These are phyloP conservation scores for Oryzias javanicus DNA, from an alignment of 2,113 vertebrate genomes.

Conservation along the genomic window DNA sequence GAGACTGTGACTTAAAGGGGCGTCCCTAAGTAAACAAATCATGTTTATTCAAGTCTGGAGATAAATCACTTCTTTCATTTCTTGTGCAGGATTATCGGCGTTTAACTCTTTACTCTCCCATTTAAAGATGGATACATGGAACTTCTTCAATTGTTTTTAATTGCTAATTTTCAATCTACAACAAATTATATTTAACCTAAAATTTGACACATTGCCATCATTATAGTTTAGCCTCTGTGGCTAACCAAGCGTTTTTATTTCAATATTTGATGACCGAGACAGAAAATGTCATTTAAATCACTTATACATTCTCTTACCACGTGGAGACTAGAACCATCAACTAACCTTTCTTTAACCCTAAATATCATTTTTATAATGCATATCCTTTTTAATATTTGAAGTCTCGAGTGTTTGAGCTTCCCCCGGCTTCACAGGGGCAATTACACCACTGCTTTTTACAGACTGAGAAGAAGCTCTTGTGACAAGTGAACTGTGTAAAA, in stretches of 20 bases:
- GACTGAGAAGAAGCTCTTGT: not conserved
- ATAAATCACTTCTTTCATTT: slow-evolving; percentile 59
- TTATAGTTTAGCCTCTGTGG: no score
- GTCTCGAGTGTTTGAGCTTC: no score
- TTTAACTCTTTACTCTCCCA: slow-evolving; percentile 53
- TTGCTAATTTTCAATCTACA: not conserved
- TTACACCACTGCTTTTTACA: slow-evolving; percentile 2
- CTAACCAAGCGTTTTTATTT: no score
- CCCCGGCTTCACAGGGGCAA: not conserved
- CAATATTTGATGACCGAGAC: no score
- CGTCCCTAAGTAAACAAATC: slow-evolving; percentile 63
- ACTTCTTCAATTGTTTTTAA: slow-evolving; percentile 4
- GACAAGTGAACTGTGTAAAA: slow-evolving; percentile 4
- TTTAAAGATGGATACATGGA: not conserved
- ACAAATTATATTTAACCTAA: no score
- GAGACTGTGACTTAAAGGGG: slow-evolving; percentile 43
- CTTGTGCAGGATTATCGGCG: slow-evolving; percentile 55
- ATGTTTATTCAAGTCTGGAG: slow-evolving; percentile 60
- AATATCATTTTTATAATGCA: no score
- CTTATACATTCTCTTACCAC: no score
- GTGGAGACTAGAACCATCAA: no score
- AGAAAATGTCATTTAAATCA: no score
- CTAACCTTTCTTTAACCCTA: no score
- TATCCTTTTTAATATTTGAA: no score
- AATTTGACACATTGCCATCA: no score